Base-by-base conservation (phyloP, 2,888 invertebrate genomes). In the Synergus umbraculus region DNA sequence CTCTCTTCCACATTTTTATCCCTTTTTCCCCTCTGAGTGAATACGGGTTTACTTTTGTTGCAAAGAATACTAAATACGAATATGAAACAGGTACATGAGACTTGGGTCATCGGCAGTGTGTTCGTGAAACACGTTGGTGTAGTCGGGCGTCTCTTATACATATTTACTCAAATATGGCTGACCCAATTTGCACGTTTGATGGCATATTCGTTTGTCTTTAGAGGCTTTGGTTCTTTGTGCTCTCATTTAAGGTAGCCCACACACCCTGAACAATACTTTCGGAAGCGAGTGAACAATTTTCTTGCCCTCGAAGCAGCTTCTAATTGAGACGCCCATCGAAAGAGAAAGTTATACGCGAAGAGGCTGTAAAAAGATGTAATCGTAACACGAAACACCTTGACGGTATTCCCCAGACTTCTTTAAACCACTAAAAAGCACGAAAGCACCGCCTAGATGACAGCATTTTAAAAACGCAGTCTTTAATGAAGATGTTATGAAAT, bases 401-500 rank as follows among this genome's bases (percentile, higher is more conserved):
- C 49, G 4, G 54, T 49, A 54, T 54, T 73, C 29, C 54, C 54
- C 73, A n/a, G 73, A 37, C 73, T 73, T 54, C 15, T 54, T 73
- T 73, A 37, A 49, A 73, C 15, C 37, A n/a, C 10, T 49, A 49
- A 29, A 73, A 73, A 73, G 73, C 54, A 73, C 49, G 54, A 73
- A 54, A 73, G 54, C 73, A 73, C 54, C 54, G 37, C 73, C 37
- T 73, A 54, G 4, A 37, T 49, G 73, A 54, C 37, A 54, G 37
- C 37, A 54, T 73, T 69, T 54, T n/a, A 37, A 54, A 73, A 73
- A 73, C 49, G 73, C 18, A 29, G 54, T 73, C 37, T 69, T 49
- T 54, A 37, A 49, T 49, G 54, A 73, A 54, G 73, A 73, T 54
- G 54, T 73, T 73, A 73, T 73, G 73, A 73, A 73, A 73, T 73